phyloP scores from a whole-genome alignment of 2,797 vertebrate genomes.

The Sorex maritimensis region DNA sequence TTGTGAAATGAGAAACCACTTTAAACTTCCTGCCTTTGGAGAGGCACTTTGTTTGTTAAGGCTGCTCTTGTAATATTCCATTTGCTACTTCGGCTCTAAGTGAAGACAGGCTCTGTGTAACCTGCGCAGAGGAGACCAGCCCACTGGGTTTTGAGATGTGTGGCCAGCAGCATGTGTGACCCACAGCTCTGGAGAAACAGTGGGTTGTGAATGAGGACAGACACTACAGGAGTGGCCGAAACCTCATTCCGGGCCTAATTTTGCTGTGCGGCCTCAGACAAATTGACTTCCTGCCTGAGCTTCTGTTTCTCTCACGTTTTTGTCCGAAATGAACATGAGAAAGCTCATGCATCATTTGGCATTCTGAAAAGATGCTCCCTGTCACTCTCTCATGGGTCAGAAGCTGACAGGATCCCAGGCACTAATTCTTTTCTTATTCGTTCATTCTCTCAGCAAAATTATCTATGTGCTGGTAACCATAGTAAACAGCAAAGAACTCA shows the following conservation, averaged over 20 bases:
- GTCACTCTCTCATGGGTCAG: not conserved
- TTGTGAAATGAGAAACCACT: slow-evolving; percentile 22
- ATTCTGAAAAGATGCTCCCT: not conserved
- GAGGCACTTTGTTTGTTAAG: not conserved
- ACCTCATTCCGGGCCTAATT: not conserved
- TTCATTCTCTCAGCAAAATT: not conserved
- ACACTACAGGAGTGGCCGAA: not conserved
- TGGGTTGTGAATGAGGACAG: too few species aligned
- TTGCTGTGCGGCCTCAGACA: slow-evolving; percentile 17
- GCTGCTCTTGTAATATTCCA: not conserved
- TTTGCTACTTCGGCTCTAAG: not conserved
- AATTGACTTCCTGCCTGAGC: not conserved
- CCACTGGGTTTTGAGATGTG: not conserved
- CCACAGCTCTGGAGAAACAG: not conserved
- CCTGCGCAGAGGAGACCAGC: not conserved
- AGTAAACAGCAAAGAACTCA: not conserved
- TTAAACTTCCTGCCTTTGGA: slow-evolving; percentile 14
- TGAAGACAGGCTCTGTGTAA: not conserved
- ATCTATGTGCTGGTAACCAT: not conserved
- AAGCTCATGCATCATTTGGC: not conserved
- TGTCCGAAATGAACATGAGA: not conserved
- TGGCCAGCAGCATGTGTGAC: accelerated
- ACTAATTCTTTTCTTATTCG: not conserved
- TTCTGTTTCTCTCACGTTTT: not conserved
- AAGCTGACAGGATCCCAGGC: not conserved